phyloP scores from a whole-genome alignment of 2,113 vertebrate species.

The Merops nubicus region DNA sequence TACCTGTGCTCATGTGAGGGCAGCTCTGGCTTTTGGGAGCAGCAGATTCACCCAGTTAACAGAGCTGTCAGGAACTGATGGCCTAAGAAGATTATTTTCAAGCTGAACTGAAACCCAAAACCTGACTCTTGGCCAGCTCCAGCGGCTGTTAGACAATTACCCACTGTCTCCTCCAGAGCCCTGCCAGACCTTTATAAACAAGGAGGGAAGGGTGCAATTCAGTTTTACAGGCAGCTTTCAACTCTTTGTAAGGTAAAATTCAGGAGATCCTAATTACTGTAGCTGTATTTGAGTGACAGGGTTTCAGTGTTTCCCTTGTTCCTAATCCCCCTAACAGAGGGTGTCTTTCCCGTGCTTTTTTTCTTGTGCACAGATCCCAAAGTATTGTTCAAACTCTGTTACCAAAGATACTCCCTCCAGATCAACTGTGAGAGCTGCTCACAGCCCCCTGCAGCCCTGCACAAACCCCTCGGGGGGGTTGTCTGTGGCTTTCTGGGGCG shows the following conservation, averaged over 20 bases:
- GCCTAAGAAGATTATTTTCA: constrained; percentile 44
- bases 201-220: not conserved
- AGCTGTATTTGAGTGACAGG: not conserved
- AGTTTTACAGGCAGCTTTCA: constrained; percentile 10
- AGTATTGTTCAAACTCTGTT: not conserved
- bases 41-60: not conserved
- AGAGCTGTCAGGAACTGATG: constrained; percentile 14
- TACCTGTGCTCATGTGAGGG: not conserved
- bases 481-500: not conserved
- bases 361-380: not conserved
- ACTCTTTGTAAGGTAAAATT: not conserved
- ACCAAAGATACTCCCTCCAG: not conserved
- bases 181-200: not conserved
- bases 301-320: not conserved
- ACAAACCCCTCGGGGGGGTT: not conserved
- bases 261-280: not conserved
- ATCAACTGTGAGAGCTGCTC: not conserved
- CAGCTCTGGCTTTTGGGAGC: not conserved
- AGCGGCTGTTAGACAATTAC: constrained; percentile 27
- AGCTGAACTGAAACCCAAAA: constrained; percentile 40
- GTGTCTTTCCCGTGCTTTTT: not conserved
- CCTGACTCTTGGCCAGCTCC: not conserved
- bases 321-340: not conserved
- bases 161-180: constrained; percentile 26
- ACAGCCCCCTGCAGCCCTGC: not conserved